Evolutionary conservation across 2,113 vertebrate genomes (phyloP).

Genomic region (Morphnarchus princeps): DNA sequence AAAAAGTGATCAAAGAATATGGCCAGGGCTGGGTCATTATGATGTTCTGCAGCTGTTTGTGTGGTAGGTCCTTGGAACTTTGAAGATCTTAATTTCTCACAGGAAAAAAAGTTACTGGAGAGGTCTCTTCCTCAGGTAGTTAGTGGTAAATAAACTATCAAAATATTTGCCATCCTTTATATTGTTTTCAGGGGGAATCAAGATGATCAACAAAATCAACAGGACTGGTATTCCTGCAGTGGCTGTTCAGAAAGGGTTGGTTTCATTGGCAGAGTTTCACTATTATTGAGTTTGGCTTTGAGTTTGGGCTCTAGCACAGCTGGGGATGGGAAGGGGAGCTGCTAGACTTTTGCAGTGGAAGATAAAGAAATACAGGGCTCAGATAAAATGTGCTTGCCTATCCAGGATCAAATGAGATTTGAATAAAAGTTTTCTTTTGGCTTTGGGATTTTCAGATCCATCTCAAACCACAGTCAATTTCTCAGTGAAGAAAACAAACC

Average conservation of each 20-base stretch:
- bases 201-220: neutral
- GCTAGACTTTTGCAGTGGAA: neutral
- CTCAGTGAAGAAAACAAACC: neutral
- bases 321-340: neutral
- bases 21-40: accelerated
- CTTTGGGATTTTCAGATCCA: neutral
- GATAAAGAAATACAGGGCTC: neutral
- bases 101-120: neutral
- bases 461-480: neutral
- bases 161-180: neutral
- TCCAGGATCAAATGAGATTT: neutral
- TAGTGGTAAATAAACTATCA: neutral
- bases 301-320: neutral
- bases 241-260: neutral
- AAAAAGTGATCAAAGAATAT: neutral
- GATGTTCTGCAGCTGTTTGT: neutral
- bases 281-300: neutral
- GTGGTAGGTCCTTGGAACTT: neutral
- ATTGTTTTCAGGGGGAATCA: neutral
- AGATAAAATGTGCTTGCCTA: neutral
- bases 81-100: neutral
- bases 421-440: neutral
- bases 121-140: neutral
- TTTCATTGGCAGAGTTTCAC: neutral
- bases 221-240: neutral